A percentile compares a stretch with the other conserved stretches of the same genome.
Evolutionary conservation across 2,113 vertebrate species (phyloP).

Genomic region (Chloropsis hardwickii): DNA sequence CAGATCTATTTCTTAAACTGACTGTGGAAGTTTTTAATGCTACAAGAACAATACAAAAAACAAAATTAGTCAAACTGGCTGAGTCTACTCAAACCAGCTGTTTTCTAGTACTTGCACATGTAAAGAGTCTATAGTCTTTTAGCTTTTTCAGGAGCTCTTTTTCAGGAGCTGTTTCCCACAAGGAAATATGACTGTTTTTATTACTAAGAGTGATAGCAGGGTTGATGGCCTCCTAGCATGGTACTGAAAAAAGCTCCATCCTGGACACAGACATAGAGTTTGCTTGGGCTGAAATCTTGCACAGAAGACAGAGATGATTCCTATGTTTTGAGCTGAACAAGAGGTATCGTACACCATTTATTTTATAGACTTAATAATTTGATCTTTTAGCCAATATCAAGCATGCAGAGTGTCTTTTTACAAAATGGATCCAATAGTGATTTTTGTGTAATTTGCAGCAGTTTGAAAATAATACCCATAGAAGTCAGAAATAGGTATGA

Average conservation of each 20-base stretch:
- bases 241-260: background rate
- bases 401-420: background rate
- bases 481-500: background rate
- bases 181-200: background rate
- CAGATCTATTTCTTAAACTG: background rate
- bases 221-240: background rate
- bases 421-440: accelerated
- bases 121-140: background rate
- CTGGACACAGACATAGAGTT: background rate
- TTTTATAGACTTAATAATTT: background rate
- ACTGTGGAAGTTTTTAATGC: background rate
- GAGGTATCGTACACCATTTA: accelerated
- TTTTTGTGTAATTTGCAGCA: background rate
- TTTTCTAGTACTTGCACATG: background rate
- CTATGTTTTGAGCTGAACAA: background rate
- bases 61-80: background rate
- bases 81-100: background rate
- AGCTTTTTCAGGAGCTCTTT: background rate
- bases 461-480: background rate
- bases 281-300: background rate
- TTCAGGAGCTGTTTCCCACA: background rate
- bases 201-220: background rate
- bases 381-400: background rate
- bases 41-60: background rate
- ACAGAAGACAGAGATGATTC: background rate